Evolutionary conservation across 1,140 invertebrate species (phyloP), one percentile per base, ranked within the genome.

Genomic region (Propsilocerus akamusi): DNA sequence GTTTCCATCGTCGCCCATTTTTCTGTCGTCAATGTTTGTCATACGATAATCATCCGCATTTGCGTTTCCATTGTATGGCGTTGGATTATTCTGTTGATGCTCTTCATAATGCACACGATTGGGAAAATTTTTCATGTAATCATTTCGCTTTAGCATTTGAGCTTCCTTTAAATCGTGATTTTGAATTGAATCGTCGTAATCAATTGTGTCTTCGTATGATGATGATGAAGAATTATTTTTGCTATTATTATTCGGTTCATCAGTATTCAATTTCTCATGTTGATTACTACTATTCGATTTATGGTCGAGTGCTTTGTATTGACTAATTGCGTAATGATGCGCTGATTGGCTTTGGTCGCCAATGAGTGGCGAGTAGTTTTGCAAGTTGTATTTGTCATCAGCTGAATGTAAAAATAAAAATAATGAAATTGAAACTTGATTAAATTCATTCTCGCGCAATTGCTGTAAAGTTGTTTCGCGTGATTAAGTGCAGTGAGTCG

Each of bases 1-100:
- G 49, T 47, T 59, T 46, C 63, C 59, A n/a, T 59, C 59, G 2
- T 63, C 3, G 12, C 22, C 10, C 10, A 30, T 28, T 30, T 49
- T 32, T 23, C 22, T 23, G 22, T 51, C 37, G 28, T 41, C 17
- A 41, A n/a, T 41, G 1, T 25, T 17, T 24, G 32, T 50, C 3
- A 34, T 8, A 10, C 32, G 23, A 46, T 50, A 34, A 30, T 41
- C 32, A 41, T 32, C 25, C 22, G 47, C 32, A 50, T 25, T 25
- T 23, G 20, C 17, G n/a, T 32, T 32, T 20, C 34, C 34, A 41
- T 41, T 41, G 14, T 41, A 41, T 20, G 14, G 5, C 17, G 34
- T 17, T n/a, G n/a, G n/a, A n/a, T n/a, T n/a, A n/a, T n/a, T n/a
- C 20, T 34, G 30, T 8, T 49, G 48, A 49, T 50, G 49, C 17